phyloP scores from a whole-genome alignment of 1,140 invertebrate genomes.

The Neodiprion fabricii region DNA sequence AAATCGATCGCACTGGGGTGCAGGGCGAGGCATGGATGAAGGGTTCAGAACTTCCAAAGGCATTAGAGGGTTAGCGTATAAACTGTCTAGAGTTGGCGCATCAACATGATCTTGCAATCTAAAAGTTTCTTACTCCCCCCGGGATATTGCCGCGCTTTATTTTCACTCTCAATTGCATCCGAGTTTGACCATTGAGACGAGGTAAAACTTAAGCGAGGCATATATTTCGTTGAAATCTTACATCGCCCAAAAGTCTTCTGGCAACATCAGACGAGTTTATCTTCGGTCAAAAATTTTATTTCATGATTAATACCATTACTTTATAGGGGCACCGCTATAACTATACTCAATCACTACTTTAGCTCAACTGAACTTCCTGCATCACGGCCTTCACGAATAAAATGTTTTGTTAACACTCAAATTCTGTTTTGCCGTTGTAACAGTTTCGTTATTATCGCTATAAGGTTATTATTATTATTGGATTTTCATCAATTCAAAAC shows the following conservation, averaged over 20 bases:
- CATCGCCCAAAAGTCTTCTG: neutral
- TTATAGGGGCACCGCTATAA: too few species aligned
- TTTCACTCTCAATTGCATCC: neutral
- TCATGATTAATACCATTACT: neutral
- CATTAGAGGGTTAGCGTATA: conserved; percentile 4
- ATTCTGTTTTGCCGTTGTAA: too few species aligned
- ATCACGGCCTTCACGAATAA: too few species aligned
- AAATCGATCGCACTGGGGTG: neutral
- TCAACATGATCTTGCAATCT: conserved; percentile 7
- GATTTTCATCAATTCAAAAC: too few species aligned
- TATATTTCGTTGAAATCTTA: neutral
- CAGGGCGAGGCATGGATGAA: neutral
- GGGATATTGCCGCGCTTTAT: neutral
- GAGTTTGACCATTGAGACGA: conserved; percentile 5
- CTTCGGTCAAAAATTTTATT: neutral
- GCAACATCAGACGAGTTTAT: neutral
- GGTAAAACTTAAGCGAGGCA: neutral
- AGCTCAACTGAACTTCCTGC: too few species aligned
- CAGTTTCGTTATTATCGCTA: too few species aligned
- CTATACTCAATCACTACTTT: too few species aligned
- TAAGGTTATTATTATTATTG: too few species aligned
- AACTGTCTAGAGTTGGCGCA: neutral
- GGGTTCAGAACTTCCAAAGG: conserved; percentile 4
- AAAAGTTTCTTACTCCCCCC: neutral
- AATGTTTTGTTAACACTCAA: too few species aligned